These are phyloP conservation scores for Coelinius sp. DNA, from an alignment of 2,888 invertebrate species.

Conservation along the genomic window DNA sequence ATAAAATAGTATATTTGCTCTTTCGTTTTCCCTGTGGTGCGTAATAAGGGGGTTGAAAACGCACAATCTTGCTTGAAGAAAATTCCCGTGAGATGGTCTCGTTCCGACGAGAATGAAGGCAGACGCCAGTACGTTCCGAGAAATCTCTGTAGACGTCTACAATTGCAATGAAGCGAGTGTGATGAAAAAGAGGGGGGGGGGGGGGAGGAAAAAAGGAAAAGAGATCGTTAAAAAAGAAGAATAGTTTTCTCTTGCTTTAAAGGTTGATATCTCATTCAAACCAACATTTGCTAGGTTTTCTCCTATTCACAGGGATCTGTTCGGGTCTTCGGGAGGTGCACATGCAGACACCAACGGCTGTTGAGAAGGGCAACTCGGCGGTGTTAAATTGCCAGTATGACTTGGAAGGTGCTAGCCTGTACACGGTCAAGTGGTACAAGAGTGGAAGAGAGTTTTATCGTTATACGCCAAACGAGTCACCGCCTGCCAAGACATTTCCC, in stretches of 20 bases:
- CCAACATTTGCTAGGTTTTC: conserved; percentile 16
- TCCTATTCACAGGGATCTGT: conserved; percentile 61
- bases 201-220: background rate
- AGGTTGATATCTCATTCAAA: conserved; percentile 34
- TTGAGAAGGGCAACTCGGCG: conserved; percentile 65
- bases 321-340: conserved; percentile 65
- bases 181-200: background rate
- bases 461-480: conserved; percentile 65
- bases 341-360: conserved; percentile 67
- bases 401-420: conserved; percentile 65
- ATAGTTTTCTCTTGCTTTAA: conserved; percentile 29
- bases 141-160: conserved; percentile 32
- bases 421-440: conserved; percentile 70
- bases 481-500: conserved; percentile 64
- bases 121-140: conserved; percentile 3
- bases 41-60: conserved; percentile 3
- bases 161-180: conserved; percentile 26
- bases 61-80: conserved; percentile 36
- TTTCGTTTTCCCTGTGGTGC: conserved; percentile 28
- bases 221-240: background rate
- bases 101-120: conserved; percentile 41
- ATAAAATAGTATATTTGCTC: conserved; percentile 26
- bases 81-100: conserved; percentile 33
- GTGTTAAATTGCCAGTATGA: conserved; percentile 67
- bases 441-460: conserved; percentile 67